Evolutionary conservation across 53 echinoderm and acorn worm genomes (phyloP).

Genomic region (Actinopyga echinites): DNA sequence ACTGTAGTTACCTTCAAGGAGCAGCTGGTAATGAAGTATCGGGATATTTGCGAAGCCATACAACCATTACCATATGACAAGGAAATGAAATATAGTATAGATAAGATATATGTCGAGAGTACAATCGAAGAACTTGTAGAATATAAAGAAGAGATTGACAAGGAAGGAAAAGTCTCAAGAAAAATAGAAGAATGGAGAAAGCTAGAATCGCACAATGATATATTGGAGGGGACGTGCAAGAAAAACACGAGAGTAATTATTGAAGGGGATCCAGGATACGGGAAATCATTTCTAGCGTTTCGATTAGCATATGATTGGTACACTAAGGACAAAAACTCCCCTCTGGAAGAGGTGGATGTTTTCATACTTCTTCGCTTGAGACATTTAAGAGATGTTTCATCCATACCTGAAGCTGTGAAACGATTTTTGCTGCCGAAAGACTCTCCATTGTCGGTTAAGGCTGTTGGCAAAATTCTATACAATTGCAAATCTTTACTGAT

Average conservation of each 20-base stretch:
- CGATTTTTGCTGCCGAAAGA: not conserved
- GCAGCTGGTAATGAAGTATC: no score
- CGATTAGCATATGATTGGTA: not conserved
- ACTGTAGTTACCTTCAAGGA: no score
- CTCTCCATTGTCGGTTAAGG: not conserved
- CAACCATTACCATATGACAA: no score
- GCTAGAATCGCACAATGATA: not conserved
- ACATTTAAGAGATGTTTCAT: not conserved
- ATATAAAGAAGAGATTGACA: no score
- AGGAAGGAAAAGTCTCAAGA: no score
- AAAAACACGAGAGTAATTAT: not conserved
- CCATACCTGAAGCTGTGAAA: not conserved
- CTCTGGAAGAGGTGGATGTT: not conserved
- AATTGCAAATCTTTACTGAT: not conserved
- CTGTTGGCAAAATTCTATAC: not conserved
- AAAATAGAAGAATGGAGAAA: not conserved
- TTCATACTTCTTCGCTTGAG: not conserved
- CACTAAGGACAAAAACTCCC: not conserved
- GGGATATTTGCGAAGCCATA: no score
- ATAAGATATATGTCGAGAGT: no score
- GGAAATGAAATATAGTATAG: no score
- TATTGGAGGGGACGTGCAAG: not conserved
- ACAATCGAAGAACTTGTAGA: no score
- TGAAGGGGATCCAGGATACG: not conserved
- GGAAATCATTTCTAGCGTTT: not conserved